A percentile compares a stretch with the other conserved stretches of the same genome.
phyloP scores from a whole-genome alignment of 2,113 vertebrate genomes.

The Microtus richardsoni region DNA sequence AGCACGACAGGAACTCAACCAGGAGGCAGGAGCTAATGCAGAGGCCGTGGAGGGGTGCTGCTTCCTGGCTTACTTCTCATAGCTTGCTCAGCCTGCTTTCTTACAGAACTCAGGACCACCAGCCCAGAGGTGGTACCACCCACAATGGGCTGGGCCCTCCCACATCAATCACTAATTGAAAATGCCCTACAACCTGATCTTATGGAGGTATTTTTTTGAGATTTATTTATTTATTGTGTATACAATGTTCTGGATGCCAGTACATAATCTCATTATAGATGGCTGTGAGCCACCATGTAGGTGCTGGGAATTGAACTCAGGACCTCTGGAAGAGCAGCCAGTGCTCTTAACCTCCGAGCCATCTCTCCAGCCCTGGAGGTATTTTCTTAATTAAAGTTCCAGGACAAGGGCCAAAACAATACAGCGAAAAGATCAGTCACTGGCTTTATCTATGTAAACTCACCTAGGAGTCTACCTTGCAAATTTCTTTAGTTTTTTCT shows the following conservation, averaged over 20 bases:
- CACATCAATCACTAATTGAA: background rate
- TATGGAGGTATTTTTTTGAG: background rate
- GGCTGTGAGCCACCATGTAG: too few species aligned
- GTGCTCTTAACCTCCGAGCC: too few species aligned
- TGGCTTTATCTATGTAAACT: background rate
- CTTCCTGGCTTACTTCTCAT: background rate
- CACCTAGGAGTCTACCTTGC: background rate
- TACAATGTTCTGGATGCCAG: too few species aligned
- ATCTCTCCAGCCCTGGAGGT: too few species aligned
- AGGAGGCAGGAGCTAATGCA: background rate
- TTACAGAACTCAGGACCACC: background rate
- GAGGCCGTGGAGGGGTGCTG: background rate
- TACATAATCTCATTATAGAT: too few species aligned
- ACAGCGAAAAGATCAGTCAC: slow-evolving; percentile 17
- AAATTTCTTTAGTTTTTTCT: background rate
- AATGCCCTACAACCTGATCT: background rate
- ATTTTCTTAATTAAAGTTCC: background rate
- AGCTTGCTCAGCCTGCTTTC: background rate
- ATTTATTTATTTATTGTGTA: too few species aligned
- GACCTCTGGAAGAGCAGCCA: too few species aligned
- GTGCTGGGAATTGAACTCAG: too few species aligned
- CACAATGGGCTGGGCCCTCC: background rate
- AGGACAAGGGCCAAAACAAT: background rate
- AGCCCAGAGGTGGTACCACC: too few species aligned
- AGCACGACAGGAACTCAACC: background rate